Evolutionary conservation across 2,888 invertebrate species (phyloP).

Genomic region (Parnassius mnemosyne): DNA sequence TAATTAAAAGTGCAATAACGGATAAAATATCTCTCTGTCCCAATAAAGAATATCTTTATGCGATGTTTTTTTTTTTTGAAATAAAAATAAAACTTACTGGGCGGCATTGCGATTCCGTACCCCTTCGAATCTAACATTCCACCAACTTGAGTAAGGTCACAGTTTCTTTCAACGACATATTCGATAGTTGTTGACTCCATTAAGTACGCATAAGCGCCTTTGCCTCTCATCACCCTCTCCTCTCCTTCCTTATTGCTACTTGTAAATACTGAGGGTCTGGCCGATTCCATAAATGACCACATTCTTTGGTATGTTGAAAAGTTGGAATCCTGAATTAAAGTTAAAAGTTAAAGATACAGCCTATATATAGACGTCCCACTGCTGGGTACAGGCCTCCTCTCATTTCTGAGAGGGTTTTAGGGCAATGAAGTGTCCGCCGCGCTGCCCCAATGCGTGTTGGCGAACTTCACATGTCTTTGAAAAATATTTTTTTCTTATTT

Average conservation of each 20-base stretch:
- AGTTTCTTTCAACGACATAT: slow-evolving; percentile 94
- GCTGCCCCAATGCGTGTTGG: too few relatives aligned
- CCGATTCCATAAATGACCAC: slow-evolving; percentile 97
- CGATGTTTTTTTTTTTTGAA: too few relatives aligned
- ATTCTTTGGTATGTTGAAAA: slow-evolving; percentile 96
- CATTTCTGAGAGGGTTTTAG: too few relatives aligned
- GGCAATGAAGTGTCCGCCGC: too few relatives aligned
- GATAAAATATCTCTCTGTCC: too few relatives aligned
- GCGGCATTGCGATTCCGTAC: slow-evolving; percentile 96
- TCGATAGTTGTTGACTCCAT: slow-evolving; percentile 99
- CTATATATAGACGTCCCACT: too few relatives aligned
- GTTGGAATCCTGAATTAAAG: slow-evolving; percentile 88
- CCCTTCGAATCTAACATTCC: slow-evolving; percentile 96
- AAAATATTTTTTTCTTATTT: too few relatives aligned
- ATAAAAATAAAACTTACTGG: slow-evolving; percentile 84
- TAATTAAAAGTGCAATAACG: too few relatives aligned
- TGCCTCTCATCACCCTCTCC: slow-evolving; percentile 90
- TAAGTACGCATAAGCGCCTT: slow-evolving; percentile 95
- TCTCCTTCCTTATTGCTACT: slow-evolving; percentile 94
- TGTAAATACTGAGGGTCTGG: slow-evolving; percentile 92
- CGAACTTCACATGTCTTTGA: too few relatives aligned
- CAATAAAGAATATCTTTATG: too few relatives aligned
- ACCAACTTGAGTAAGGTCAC: slow-evolving; percentile 94
- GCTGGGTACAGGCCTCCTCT: too few relatives aligned
- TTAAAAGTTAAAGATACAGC: too few relatives aligned